Evolutionary conservation across 1,140 invertebrate genomes (phyloP).

Genomic region (Apis laboriosa): DNA sequence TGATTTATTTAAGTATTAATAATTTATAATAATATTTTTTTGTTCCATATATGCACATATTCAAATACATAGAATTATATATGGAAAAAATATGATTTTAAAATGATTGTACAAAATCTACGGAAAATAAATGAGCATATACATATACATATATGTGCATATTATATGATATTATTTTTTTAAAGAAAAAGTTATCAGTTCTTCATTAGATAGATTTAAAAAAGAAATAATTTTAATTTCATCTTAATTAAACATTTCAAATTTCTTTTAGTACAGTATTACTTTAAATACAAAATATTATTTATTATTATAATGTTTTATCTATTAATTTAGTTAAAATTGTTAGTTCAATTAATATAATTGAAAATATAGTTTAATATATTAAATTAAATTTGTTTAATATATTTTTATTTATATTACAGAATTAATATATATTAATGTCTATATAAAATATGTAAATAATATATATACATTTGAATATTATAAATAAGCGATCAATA

Average conservation of each 20-base stretch:
- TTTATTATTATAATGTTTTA: too few relatives aligned
- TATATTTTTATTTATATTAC: background rate
- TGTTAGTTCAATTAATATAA: too few relatives aligned
- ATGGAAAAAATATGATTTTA: too few relatives aligned
- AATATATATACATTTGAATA: background rate
- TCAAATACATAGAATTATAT: background rate
- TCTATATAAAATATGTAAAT: too few relatives aligned
- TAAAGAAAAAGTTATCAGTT: constrained; percentile 56
- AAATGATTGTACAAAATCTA: constrained; percentile 32
- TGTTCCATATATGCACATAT: too few relatives aligned
- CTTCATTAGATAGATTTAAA: constrained; percentile 6
- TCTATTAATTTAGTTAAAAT: too few relatives aligned
- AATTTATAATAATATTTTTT: background rate
- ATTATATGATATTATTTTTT: constrained; percentile 65
- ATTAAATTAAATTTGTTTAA: background rate
- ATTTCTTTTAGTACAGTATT: background rate
- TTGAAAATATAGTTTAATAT: too few relatives aligned
- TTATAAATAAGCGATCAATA: background rate
- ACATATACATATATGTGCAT: background rate
- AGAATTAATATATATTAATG: background rate
- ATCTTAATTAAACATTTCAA: background rate
- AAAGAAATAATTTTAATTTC: background rate
- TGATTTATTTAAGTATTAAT: background rate
- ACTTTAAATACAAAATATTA: too few relatives aligned
- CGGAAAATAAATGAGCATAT: constrained; percentile 47